Percentiles rank a stretch among this genome's conserved stretches.
These are phyloP conservation scores for Anadara kagoshimensis DNA, from an alignment of 1,140 invertebrate species.

Conservation along the genomic window DNA sequence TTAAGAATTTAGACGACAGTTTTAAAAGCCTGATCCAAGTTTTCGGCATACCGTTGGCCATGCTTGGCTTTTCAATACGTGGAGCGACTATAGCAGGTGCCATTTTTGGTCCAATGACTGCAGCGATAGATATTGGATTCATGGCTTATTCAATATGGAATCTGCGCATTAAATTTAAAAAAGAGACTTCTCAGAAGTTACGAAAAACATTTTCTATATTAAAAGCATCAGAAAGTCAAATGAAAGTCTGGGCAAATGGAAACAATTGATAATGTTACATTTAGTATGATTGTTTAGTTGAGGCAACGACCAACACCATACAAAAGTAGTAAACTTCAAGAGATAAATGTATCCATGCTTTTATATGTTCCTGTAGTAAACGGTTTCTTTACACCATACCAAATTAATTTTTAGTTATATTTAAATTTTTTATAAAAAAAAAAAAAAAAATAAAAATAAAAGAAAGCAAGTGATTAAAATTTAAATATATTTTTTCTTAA, in stretches of 20 bases:
- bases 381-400: too few species aligned
- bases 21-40: background rate
- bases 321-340: too few species aligned
- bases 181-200: constrained; percentile 11
- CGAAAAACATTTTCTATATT: constrained; percentile 12
- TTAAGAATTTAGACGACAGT: background rate
- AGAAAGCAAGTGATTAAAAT: too few species aligned
- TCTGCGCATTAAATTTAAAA: constrained; percentile 9
- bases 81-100: constrained; percentile 6
- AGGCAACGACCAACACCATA: too few species aligned
- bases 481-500: too few species aligned
- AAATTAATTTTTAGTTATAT: too few species aligned
- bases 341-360: too few species aligned
- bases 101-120: constrained; percentile 12
- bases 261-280: background rate
- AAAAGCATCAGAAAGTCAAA: constrained; percentile 12
- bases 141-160: constrained; percentile 14
- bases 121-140: constrained; percentile 19
- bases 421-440: too few species aligned
- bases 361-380: too few species aligned
- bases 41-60: constrained; percentile 16
- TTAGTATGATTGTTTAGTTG: too few species aligned
- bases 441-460: too few species aligned
- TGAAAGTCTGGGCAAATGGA: constrained; percentile 32
- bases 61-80: constrained; percentile 16